phyloP scores from a whole-genome alignment of 2,797 vertebrate genomes.

The Tokudaia muenninki region DNA sequence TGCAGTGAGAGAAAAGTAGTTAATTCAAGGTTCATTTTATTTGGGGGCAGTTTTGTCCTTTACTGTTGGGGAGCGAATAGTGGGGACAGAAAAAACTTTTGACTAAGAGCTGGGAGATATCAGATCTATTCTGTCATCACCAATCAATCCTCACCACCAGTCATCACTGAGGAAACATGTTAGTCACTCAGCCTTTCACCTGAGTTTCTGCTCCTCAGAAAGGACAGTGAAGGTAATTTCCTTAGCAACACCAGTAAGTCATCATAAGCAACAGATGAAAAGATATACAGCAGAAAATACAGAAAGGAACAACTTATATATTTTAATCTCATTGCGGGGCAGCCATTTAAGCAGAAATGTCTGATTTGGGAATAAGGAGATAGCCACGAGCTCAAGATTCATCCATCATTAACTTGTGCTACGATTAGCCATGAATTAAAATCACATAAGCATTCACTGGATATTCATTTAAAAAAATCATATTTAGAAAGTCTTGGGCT shows the following conservation, averaged over 20 bases:
- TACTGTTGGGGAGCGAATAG: not conserved
- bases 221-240: not conserved
- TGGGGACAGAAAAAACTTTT: not conserved
- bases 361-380: not conserved
- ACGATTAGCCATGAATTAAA: constrained; percentile 27
- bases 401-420: not conserved
- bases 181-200: not conserved
- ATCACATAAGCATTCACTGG: not conserved
- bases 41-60: not conserved
- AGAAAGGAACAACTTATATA: not conserved
- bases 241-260: not conserved
- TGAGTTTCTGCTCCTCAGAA: not conserved
- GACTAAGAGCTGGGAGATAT: not conserved
- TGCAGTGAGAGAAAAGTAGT: not conserved
- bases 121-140: not conserved
- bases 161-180: not conserved
- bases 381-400: not conserved
- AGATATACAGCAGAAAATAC: not conserved
- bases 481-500: constrained; percentile 25
- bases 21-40: constrained; percentile 39
- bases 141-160: not conserved
- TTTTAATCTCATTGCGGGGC: constrained; percentile 22
- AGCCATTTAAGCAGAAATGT: constrained; percentile 27
- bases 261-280: not conserved
- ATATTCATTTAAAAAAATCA: constrained; percentile 43